Evolutionary conservation across 1,140 invertebrate genomes (phyloP), one percentile per base, ranked within the genome.

Genomic region (Heliconius himera): DNA sequence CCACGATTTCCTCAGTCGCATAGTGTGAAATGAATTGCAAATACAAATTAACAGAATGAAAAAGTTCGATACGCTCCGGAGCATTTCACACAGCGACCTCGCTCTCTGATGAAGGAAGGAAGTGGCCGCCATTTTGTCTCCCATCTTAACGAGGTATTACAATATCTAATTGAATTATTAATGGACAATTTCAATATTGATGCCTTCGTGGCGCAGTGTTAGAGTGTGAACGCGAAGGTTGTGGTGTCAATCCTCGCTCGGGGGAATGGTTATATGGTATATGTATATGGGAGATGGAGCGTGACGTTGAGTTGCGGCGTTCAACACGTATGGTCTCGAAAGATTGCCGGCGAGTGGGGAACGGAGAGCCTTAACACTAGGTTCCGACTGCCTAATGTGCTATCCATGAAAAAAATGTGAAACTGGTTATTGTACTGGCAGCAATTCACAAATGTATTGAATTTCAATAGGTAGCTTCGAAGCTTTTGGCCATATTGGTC

Each of bases 1-100:
- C 60, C 60, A 66, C 26, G 60, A 66, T 66, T 29, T 66, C 60
- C 60, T 29, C 1, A n/a, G 60, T 66, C 60, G 60, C n/a, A 54
- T 22, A 29, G 60, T 66, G 60, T 66, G 22, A 66, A 66, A 66
- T 66, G 60, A 66, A 66, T 66, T 66, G 60, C 60, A 66, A 66
- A 66, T 66, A 16, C 26, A 66, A 29, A 66, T 66, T 66, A 66
- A 29, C 26, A 29, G 60, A 66, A 16, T 66, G 26, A 26, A 66
- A 66, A 29, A 66, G 60, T 29, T 66, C 4, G 22, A 66, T 16
- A 66, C n/a, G 26, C 60, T 66, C 60, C 26, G 20, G 60, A 26
- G n/a, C 9, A 66, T 29, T 66, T 66, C 11, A 66, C 22, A 66
- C 11, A 13, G 22, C 22, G 22, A 29, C 60, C 60, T 66, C 22